Evolutionary conservation across 1,140 invertebrate species (phyloP).

Genomic region (Drosophila subpulchrella): DNA sequence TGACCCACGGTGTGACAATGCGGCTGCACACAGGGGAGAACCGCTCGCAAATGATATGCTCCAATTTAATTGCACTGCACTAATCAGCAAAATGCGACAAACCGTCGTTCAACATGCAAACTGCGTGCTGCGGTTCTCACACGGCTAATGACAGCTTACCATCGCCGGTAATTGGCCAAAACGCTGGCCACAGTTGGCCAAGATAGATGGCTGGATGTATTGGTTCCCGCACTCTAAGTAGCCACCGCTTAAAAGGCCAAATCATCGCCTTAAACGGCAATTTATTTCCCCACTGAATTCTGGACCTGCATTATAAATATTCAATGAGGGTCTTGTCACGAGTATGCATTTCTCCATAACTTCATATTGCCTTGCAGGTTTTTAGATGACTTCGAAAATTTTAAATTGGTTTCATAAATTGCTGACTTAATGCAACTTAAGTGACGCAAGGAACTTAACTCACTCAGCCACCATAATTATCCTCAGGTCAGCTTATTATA

Average conservation of each 20-base stretch:
- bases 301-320: background rate
- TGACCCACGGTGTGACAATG: slow-evolving; percentile 18
- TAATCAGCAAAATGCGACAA: slow-evolving; percentile 58
- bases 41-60: slow-evolving; percentile 49
- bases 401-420: background rate
- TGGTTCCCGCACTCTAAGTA: background rate
- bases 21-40: slow-evolving; percentile 3
- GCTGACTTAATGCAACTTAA: background rate
- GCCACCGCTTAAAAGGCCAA: background rate
- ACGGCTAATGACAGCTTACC: slow-evolving; percentile 29
- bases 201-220: background rate
- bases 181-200: background rate
- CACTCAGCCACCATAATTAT: too few species aligned
- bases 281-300: background rate
- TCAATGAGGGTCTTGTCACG: background rate
- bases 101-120: slow-evolving; percentile 25
- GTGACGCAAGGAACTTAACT: too few species aligned
- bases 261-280: background rate
- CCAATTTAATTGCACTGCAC: slow-evolving; percentile 47
- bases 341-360: background rate
- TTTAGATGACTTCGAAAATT: background rate
- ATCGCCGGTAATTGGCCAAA: slow-evolving; percentile 23
- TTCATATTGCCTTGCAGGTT: background rate
- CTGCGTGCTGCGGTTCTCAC: slow-evolving; percentile 5
- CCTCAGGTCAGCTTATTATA: background rate